Conservation (phyloP, 2,888 invertebrate genomes). For the Slavum lentiscoides region DNA sequence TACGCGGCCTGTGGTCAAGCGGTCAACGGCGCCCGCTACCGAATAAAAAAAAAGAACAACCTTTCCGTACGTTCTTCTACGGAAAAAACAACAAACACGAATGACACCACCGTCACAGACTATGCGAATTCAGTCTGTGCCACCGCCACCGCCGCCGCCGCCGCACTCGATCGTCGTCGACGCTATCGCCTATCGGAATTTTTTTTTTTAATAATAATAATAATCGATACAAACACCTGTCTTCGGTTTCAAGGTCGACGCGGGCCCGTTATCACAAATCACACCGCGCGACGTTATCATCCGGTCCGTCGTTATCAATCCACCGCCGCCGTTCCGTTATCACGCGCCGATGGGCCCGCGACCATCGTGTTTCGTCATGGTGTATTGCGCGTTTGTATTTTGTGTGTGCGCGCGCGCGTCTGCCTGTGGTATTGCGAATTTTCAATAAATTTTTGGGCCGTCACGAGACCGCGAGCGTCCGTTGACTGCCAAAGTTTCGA, state of each 20-base stretch:
- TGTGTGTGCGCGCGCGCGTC: no score
- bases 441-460: background rate
- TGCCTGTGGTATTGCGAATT: background rate
- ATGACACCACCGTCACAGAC: no score
- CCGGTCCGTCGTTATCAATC: background rate
- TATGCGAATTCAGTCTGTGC: no score
- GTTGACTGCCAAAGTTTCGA: background rate
- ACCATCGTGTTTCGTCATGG: slow-evolving; percentile 11
- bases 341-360: background rate
- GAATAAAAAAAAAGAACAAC: no score
- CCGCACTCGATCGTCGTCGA: background rate
- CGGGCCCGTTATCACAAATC: background rate
- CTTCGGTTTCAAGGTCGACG: slow-evolving; percentile 7
- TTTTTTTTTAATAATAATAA: background rate
- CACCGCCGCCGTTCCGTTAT: background rate
- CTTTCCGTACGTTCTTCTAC: background rate
- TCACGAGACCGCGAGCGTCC: background rate
- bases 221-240: slow-evolving; percentile 21
- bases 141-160: background rate
- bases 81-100: background rate
- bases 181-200: background rate
- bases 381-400: background rate
- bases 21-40: no score
- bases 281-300: background rate
- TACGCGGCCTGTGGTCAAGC: background rate